Evolutionary conservation across 1,140 invertebrate genomes (phyloP).

Genomic region (Zaprionus africanus): DNA sequence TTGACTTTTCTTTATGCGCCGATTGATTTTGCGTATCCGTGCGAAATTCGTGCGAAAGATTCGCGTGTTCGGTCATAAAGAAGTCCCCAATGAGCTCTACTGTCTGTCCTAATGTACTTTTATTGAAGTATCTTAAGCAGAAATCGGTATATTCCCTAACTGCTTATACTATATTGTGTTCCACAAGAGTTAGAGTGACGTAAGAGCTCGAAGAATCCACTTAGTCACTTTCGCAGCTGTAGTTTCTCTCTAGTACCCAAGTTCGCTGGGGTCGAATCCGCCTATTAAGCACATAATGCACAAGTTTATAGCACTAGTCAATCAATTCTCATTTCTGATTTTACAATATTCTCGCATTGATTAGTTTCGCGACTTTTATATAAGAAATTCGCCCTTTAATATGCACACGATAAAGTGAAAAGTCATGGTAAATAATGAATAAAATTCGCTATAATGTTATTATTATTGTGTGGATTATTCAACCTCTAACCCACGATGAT

Average conservation of each 20-base stretch:
- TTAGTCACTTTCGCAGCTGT: not conserved
- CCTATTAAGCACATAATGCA: conserved; percentile 7
- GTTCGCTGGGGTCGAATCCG: conserved; percentile 5
- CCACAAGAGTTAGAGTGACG: not conserved
- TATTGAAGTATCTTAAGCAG: not conserved
- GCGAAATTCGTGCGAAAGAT: conserved; percentile 5
- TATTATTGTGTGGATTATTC: conserved; percentile 31
- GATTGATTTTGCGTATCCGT: conserved; percentile 35
- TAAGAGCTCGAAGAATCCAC: not conserved
- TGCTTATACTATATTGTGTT: not conserved
- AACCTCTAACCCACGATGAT: conserved; percentile 37
- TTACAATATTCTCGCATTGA: conserved; percentile 23
- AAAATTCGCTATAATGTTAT: conserved; percentile 32
- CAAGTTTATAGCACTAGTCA: conserved; percentile 31
- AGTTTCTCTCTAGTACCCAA: not conserved
- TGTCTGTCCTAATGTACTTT: not conserved
- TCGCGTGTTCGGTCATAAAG: conserved; percentile 12
- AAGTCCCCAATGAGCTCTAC: conserved; percentile 14
- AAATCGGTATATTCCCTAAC: not conserved
- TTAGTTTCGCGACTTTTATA: conserved; percentile 6
- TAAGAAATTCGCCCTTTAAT: conserved; percentile 15
- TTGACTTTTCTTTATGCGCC: conserved; percentile 50
- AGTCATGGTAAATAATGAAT: conserved; percentile 75
- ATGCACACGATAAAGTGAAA: conserved; percentile 44
- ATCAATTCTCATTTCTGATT: conserved; percentile 22